Evolutionary conservation across 2,797 vertebrate species (phyloP).

Genomic region (Takifugu ocellatus): DNA sequence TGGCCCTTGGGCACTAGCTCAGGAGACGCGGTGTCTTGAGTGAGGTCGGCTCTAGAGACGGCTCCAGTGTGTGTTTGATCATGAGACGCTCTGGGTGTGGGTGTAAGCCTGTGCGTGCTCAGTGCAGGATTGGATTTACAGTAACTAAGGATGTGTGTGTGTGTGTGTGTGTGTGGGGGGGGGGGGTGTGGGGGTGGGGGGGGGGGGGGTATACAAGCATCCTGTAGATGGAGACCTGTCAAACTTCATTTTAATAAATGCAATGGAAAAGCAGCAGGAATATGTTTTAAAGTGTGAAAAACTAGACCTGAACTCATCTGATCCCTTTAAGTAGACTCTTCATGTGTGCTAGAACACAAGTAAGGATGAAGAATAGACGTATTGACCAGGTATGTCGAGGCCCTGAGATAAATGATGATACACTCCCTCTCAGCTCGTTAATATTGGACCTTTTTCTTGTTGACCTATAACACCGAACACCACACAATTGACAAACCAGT

Average conservation of each 20-base stretch:
- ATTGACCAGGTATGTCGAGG: constrained; percentile 1
- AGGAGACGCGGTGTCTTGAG: constrained; percentile 72
- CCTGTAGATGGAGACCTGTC: constrained; percentile 18
- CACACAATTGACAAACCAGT: too few species aligned
- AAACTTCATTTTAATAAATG: not conserved
- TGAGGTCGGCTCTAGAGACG: constrained; percentile 69
- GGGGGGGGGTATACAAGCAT: not conserved
- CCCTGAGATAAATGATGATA: too few species aligned
- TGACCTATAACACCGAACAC: too few species aligned
- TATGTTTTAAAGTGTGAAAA: constrained; percentile 13
- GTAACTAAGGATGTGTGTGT: not conserved
- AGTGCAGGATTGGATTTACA: not conserved
- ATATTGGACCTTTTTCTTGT: too few species aligned
- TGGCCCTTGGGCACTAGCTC: constrained; percentile 72
- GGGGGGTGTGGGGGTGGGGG: constrained; percentile 9
- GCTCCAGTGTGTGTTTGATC: constrained; percentile 68
- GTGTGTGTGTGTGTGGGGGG: constrained; percentile 29
- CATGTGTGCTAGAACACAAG: not conserved
- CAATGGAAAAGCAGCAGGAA: constrained; percentile 19
- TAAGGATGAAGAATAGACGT: constrained; percentile 29
- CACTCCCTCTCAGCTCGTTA: too few species aligned
- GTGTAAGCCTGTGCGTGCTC: constrained; percentile 18
- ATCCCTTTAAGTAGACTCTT: too few species aligned
- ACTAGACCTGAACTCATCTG: not conserved
- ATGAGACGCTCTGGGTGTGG: constrained; percentile 57